Percentiles rank a stretch among this genome's conserved stretches.
Evolutionary conservation across 2,113 vertebrate genomes (phyloP).

Genomic region (Heterotilapia buettikoferi): DNA sequence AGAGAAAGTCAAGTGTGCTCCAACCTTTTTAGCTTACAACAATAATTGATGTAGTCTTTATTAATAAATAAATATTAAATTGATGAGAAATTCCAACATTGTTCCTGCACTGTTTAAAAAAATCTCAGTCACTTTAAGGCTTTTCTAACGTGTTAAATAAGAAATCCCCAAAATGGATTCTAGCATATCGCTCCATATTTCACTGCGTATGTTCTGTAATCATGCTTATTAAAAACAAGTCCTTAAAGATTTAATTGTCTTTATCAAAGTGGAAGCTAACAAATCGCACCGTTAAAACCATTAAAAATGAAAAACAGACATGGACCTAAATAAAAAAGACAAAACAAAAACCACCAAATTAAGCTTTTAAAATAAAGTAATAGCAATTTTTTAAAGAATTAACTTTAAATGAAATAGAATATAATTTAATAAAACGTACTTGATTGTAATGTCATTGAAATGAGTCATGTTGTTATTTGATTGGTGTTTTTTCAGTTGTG

Average conservation of each 20-base stretch:
- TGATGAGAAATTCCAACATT: background rate
- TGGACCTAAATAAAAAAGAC: background rate
- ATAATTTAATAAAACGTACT: background rate
- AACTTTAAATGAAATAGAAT: background rate
- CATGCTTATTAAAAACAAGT: background rate
- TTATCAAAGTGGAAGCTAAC: background rate
- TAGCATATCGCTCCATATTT: background rate
- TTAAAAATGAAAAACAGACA: background rate
- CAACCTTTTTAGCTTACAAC: background rate
- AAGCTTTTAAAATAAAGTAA: background rate
- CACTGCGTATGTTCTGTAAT: background rate
- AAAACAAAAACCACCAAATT: background rate
- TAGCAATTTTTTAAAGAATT: background rate
- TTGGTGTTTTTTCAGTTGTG: background rate
- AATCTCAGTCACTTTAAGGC: fast-evolving
- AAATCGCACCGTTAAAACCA: background rate
- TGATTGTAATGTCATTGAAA: background rate
- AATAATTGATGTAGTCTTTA: background rate
- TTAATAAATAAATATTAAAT: background rate
- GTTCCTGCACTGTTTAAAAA: background rate
- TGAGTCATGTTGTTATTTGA: background rate
- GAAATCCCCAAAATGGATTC: background rate
- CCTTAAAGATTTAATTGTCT: background rate
- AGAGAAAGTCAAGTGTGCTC: background rate
- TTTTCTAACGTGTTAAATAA: background rate